Evolutionary conservation across 2,888 invertebrate species (phyloP).

Genomic region (Sisyra nigra): DNA sequence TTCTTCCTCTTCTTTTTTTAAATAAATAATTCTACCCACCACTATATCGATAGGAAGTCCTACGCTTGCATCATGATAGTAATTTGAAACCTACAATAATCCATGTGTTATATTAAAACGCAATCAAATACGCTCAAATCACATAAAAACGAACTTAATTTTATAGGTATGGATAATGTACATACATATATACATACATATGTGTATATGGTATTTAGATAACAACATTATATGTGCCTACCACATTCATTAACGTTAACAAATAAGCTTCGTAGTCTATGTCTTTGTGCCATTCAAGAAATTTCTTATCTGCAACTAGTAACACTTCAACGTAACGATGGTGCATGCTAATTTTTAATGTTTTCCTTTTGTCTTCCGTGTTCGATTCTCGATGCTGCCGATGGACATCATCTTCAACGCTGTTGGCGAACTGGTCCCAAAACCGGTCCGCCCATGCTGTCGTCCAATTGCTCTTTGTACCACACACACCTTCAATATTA

Average conservation of each 20-base stretch:
- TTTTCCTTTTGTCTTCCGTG: conserved; percentile 14
- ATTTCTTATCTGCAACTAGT: conserved; percentile 48
- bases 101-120: background rate
- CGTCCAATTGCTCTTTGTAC: conserved; percentile 22
- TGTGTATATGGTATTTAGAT: no score
- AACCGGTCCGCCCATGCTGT: conserved; percentile 24
- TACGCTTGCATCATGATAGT: conserved; percentile 28
- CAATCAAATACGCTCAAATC: background rate
- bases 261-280: conserved; percentile 47
- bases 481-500: conserved; percentile 14
- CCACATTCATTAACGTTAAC: conserved; percentile 55
- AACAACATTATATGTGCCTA: conserved; percentile 14
- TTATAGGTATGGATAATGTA: conserved; percentile 8
- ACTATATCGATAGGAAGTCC: conserved; percentile 41
- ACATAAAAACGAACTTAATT: background rate
- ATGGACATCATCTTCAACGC: background rate
- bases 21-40: conserved; percentile 35
- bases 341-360: conserved; percentile 24
- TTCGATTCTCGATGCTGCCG: background rate
- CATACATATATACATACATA: background rate
- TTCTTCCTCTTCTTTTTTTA: conserved; percentile 35
- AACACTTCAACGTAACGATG: conserved; percentile 40
- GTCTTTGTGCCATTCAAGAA: conserved; percentile 44
- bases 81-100: conserved; percentile 25
- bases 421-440: conserved; percentile 10